Percentiles rank a stretch among this genome's conserved stretches.
Evolutionary conservation across 2,797 vertebrate genomes (phyloP).

Genomic region (Alosa sapidissima): DNA sequence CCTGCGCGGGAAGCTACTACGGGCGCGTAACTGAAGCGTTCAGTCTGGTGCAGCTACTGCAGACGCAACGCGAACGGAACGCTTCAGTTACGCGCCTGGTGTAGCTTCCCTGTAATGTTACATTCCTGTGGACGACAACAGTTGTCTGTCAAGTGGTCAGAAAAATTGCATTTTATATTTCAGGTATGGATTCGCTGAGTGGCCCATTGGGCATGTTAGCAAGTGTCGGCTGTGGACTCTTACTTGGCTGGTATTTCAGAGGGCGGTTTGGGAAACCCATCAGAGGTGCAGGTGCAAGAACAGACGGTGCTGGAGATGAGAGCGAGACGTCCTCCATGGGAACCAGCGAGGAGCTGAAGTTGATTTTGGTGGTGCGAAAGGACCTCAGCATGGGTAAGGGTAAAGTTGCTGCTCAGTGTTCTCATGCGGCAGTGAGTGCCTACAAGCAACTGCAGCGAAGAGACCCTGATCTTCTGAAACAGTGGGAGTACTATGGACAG

Average conservation of each 20-base stretch:
- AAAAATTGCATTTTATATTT: neutral
- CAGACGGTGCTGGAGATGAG: constrained; percentile 39
- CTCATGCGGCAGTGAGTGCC: constrained; percentile 91
- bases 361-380: constrained; percentile 90
- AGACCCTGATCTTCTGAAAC: constrained; percentile 85
- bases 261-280: constrained; percentile 57
- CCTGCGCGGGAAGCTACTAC: neutral
- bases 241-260: constrained; percentile 86
- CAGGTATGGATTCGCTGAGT: constrained; percentile 77
- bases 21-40: too few relatives aligned
- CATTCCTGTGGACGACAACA: too few relatives aligned
- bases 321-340: constrained; percentile 78
- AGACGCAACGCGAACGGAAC: too few relatives aligned
- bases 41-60: too few relatives aligned
- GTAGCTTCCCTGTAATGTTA: too few relatives aligned
- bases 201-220: constrained; percentile 71
- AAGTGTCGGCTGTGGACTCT: constrained; percentile 83
- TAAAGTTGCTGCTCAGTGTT: constrained; percentile 93
- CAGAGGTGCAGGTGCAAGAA: constrained; percentile 30
- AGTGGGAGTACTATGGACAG: constrained; percentile 95
- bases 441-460: constrained; percentile 87
- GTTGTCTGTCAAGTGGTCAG: neutral
- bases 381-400: constrained; percentile 98
- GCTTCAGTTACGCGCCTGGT: too few relatives aligned
- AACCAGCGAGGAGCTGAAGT: constrained; percentile 90